Conservation (phyloP, 2,888 invertebrate species). For the Sinopyrophorus schimmeli region DNA sequence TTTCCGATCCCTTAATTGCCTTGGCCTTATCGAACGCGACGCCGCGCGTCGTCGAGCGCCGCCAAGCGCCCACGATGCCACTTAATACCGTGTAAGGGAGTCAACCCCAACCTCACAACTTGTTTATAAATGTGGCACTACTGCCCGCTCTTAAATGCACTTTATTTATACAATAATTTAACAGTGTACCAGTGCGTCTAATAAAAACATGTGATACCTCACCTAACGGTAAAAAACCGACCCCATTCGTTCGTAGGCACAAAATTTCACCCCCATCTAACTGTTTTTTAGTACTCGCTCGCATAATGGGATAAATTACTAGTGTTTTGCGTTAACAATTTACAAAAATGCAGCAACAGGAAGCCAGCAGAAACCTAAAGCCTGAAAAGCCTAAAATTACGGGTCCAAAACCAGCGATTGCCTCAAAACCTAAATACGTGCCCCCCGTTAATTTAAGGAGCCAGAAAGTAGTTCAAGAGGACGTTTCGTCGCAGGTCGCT, state of each 20-base stretch:
- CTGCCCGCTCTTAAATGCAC: slow-evolving; percentile 33
- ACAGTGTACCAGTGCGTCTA: slow-evolving; percentile 3
- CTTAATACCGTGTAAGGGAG: slow-evolving; percentile 49
- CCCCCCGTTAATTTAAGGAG: slow-evolving; percentile 52
- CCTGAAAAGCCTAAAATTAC: slow-evolving; percentile 51
- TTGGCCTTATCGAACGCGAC: slow-evolving; percentile 50
- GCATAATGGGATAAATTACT: slow-evolving; percentile 1
- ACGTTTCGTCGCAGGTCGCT: neutral
- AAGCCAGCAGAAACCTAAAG: slow-evolving; percentile 30
- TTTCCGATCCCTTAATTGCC: slow-evolving; percentile 25
- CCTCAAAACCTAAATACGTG: slow-evolving; percentile 54
- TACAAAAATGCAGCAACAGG: slow-evolving; percentile 36
- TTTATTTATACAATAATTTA: slow-evolving; percentile 22
- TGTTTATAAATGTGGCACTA: slow-evolving; percentile 48
- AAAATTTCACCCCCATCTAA: too few species aligned
- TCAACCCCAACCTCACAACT: slow-evolving; percentile 54
- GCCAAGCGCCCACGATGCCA: slow-evolving; percentile 48
- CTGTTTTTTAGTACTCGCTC: too few species aligned
- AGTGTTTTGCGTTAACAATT: too few species aligned
- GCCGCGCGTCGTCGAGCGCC: slow-evolving; percentile 50
- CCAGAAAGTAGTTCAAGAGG: slow-evolving; percentile 29
- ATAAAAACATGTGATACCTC: slow-evolving; percentile 1
- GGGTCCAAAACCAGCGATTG: slow-evolving; percentile 52
- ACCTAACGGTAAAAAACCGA: neutral
- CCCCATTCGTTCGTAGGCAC: too few species aligned